Base-by-base conservation (phyloP, 2,888 invertebrate species). In the Pandemis corylana region DNA sequence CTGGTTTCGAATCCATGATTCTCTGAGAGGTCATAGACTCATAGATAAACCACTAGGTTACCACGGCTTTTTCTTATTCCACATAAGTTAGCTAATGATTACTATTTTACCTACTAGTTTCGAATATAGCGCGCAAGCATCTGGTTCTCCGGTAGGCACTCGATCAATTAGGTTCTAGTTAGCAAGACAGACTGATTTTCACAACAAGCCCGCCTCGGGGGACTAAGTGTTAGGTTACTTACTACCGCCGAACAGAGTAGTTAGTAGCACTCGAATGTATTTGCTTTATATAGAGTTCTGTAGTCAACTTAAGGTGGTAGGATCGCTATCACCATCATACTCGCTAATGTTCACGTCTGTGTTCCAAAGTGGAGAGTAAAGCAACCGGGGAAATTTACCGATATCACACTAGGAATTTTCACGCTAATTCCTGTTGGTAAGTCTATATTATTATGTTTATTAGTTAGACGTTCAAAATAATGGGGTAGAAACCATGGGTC, bases 111-210 rank as follows among this genome's bases (percentile, higher is more conserved):
- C 12, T 41, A 5, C 28, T 62, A 13, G 41, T 41, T 62, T 3
- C 7, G n/a, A 62, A 41, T 41, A 65, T 36, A 49, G 28, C 49
- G 65, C 9, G 46, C 70, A 61, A 72, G 56, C 36, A 20, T 70
- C 68, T 20, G 56, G 20, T 9, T 15, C 20, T 51, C 56, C 15
- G 68, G 74, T 65, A 76, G 71, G 67, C 76, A 75, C 78, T 81
- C 80, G 77, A 81, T 82, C 82, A 82, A 79, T 81, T 82, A 80
- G 76, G 77, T 69, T 71, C 65, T 74, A 74, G 73, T 74, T 74
- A 74, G 59, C 65, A 69, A 69, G 65, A 61, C 65, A 61, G 69
- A 65, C 69, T 65, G 73, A 69, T 73, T 73, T 72, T 59, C 56
- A 46, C 67, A 53, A 41, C 67, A 53, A n/a, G 56, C 15, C 7